Conservation (phyloP, 2,113 vertebrate genomes). For the Leucoraja erinaceus region DNA sequence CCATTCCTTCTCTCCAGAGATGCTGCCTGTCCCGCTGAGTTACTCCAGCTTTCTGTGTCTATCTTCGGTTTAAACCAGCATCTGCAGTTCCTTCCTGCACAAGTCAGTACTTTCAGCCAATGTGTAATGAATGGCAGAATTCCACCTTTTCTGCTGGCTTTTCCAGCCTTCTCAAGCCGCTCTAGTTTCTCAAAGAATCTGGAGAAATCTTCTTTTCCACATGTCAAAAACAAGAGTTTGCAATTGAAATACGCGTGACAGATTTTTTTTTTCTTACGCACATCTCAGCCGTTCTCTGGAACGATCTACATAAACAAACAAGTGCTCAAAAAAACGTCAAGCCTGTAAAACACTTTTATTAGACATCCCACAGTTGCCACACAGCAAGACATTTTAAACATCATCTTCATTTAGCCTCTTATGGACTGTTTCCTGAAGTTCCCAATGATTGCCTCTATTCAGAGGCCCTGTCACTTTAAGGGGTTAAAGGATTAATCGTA, state of each 20-base stretch:
- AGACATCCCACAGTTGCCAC: not conserved
- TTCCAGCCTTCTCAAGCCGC: no score
- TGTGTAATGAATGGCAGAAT: not conserved
- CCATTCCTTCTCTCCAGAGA: no score
- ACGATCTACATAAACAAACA: not conserved
- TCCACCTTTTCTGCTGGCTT: not conserved
- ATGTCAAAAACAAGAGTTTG: not conserved
- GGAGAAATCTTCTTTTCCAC: not conserved
- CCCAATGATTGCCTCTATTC: not conserved
- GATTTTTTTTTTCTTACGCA: not conserved
- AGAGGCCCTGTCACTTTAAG: not conserved
- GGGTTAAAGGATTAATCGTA: conserved; percentile 15
- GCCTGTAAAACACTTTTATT: not conserved
- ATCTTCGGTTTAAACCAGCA: no score
- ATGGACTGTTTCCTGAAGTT: not conserved
- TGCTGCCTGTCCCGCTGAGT: no score
- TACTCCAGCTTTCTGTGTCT: no score
- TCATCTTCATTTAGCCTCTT: not conserved
- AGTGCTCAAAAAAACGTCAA: not conserved
- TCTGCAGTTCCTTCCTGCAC: no score
- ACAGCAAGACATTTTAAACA: not conserved
- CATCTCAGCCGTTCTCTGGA: not conserved
- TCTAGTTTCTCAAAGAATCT: not conserved
- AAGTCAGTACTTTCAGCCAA: not conserved
- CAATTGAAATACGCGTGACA: not conserved